phyloP scores from a whole-genome alignment of 2,113 vertebrate genomes.

The Corydoras maculifer region DNA sequence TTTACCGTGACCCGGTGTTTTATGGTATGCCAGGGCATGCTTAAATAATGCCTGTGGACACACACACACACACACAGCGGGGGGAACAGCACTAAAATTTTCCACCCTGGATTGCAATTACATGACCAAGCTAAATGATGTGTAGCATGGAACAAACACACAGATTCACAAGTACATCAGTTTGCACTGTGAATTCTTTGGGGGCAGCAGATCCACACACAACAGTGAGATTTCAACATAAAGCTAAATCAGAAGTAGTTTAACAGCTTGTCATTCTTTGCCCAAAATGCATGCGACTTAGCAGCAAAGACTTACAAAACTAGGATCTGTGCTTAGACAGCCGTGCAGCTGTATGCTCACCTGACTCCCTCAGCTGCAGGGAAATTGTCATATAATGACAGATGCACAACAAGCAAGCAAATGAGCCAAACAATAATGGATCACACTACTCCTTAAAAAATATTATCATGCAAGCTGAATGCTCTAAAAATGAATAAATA shows the following conservation, averaged over 20 bases:
- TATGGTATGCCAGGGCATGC: slow-evolving; percentile 30
- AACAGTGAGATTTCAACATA: slow-evolving; percentile 12
- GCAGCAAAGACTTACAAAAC: slow-evolving; percentile 5
- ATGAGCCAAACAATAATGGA: slow-evolving; percentile 1
- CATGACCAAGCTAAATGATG: slow-evolving; percentile 35
- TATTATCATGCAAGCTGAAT: too few relatives aligned
- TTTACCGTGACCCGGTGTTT: slow-evolving; percentile 36
- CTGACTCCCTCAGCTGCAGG: slow-evolving; percentile 27
- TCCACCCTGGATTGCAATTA: slow-evolving; percentile 41
- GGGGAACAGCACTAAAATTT: slow-evolving; percentile 32
- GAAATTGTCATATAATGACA: slow-evolving; percentile 30
- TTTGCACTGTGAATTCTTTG: slow-evolving; percentile 11
- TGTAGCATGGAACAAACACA: slow-evolving; percentile 19
- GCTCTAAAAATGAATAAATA: too few relatives aligned
- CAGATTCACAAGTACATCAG: slow-evolving; percentile 14
- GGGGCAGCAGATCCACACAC: slow-evolving; percentile 2
- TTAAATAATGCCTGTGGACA: slow-evolving; percentile 39
- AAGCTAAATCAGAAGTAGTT: slow-evolving; percentile 1
- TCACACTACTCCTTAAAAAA: neutral
- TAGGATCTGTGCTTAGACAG: slow-evolving; percentile 18
- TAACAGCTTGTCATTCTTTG: slow-evolving; percentile 39
- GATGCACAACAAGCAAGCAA: slow-evolving; percentile 17
- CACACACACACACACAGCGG: slow-evolving; percentile 1
- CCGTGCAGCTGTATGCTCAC: slow-evolving; percentile 35
- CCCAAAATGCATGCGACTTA: slow-evolving; percentile 9